Evolutionary conservation across 2,113 vertebrate species (phyloP), one percentile per base, ranked within the genome.

Genomic region (Hemibagrus wyckioides): DNA sequence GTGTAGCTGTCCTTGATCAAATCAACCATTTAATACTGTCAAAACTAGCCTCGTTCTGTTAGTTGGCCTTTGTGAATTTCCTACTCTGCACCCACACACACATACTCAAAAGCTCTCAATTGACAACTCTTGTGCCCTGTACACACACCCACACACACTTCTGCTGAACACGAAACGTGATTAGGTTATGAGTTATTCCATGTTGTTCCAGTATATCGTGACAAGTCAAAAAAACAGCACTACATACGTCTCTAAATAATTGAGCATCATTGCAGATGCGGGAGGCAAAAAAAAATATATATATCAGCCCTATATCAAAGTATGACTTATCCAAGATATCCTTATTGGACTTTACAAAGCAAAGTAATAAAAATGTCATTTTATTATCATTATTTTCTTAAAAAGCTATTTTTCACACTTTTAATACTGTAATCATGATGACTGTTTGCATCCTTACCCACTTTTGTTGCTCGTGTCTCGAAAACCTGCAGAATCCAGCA

Each of bases 401-500:
- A n/a, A 25, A 0, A 19, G 25, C 4, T 39, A 77, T 59, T 50
- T 84, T 10, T 19, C 8, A 44, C 3, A 41, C 41, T 71, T 65
- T 4, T n/a, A 52, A 67, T 59, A 85, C 25, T 15, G 48, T 30
- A 80, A 80, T 39, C 14, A 77, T 41, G 19, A 44, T 4, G 57
- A 73, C 17, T n/a, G 33, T 63, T 80, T 84, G 44, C 21, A 83
- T 85, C 71, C 73, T 85, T 88, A 73, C 82, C n/a, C 84, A 83
- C 79, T 79, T 85, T 63, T 44, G 50, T 10, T 87, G 57, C 80
- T 80, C 21, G 21, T 75, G 54, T 85, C 81, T 86, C 82, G n/a
- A 13, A 89, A 81, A 80, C 76, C 86, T 81, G 89, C 86, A 89
- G 69, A 91, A 88, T 91, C 85, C 86, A 88, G 84, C 83, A 83